Base-by-base conservation (phyloP, 2,888 invertebrate genomes). In the Drosophila flavopinicola region DNA sequence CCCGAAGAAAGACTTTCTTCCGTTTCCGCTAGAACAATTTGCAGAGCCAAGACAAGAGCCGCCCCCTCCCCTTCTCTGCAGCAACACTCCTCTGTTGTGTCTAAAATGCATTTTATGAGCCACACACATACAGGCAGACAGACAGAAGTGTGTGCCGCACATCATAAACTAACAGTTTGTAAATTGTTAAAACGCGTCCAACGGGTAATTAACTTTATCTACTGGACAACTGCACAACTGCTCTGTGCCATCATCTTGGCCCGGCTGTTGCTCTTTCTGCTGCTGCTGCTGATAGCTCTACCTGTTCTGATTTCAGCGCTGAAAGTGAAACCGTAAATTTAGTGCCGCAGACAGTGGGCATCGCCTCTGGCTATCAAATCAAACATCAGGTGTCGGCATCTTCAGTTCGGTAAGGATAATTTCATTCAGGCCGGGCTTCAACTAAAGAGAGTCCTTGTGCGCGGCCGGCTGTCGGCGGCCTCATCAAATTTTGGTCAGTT, bases 291-390 rank as follows among this genome's bases (percentile, higher is more conserved):
- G n/a, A n/a, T n/a, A 6, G n/a, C 20, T 24, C 61, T 88, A 89
- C 88, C 88, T 89, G 88, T 89, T 88, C 79, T 89, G 89, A 89
- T 89, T 89, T 89, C 56, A 68, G 53, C 60, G 48, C 67, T 66
- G 88, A 89, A 89, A 89, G 88, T 89, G 88, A 89, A 88, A 88
- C 87, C 86, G 76, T 79, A 73, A 78, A 78, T 88, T 78, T 11
- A 10, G 45, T 24, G 45, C 41, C 24, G 47, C 56, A 45, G 61
- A 56, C 23, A 27, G 3, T 9, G 27, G 25, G 42, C 33, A 42
- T 48, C 54, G 71, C 56, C 63, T 49, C 56, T 47, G 69, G 74
- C 66, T 70, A 78, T 71, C 71, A 80, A 67, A 84, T 82, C 82
- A 85, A 79, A 78, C 89, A 88, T 88, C 89, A 88, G 88, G 89